phyloP scores from a whole-genome alignment of 2,113 vertebrate species.

The Edolisoma coerulescens region DNA sequence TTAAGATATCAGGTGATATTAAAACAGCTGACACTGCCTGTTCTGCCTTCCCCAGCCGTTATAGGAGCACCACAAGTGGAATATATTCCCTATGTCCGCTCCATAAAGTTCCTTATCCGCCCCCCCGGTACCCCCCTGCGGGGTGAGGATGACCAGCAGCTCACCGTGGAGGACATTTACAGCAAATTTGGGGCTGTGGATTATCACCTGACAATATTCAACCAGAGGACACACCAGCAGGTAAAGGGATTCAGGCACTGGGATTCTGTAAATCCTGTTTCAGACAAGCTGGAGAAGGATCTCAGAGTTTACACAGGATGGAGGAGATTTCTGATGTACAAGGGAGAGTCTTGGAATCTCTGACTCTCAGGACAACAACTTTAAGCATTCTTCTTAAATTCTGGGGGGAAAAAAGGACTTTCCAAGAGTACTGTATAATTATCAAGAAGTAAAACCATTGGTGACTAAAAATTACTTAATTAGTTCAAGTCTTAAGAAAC shows the following conservation, averaged over 20 bases:
- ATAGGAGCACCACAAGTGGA: slow-evolving; percentile 67
- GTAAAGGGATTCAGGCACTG: slow-evolving; percentile 48
- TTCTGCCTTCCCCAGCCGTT: slow-evolving; percentile 30
- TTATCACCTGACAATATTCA: slow-evolving; percentile 57
- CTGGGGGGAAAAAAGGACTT: neutral
- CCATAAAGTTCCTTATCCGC: slow-evolving; percentile 62
- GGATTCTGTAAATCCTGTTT: neutral
- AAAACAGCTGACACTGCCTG: neutral
- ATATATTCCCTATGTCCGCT: slow-evolving; percentile 28
- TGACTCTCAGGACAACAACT: neutral
- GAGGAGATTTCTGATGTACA: neutral
- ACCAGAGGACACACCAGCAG: slow-evolving; percentile 53
- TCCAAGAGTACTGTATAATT: neutral
- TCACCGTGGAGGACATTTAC: slow-evolving; percentile 69
- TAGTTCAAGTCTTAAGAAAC: neutral
- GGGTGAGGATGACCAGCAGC: neutral
- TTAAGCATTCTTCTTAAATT: neutral
- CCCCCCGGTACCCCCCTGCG: slow-evolving; percentile 4
- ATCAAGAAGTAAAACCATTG: neutral
- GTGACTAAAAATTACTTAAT: neutral
- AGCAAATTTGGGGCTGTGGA: neutral
- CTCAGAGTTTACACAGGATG: neutral
- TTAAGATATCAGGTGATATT: accelerated
- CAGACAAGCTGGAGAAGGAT: neutral
- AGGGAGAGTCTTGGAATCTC: neutral